These are phyloP conservation scores for Phocoena sinus DNA, from an alignment of 2,113 vertebrate species.

Conservation along the genomic window DNA sequence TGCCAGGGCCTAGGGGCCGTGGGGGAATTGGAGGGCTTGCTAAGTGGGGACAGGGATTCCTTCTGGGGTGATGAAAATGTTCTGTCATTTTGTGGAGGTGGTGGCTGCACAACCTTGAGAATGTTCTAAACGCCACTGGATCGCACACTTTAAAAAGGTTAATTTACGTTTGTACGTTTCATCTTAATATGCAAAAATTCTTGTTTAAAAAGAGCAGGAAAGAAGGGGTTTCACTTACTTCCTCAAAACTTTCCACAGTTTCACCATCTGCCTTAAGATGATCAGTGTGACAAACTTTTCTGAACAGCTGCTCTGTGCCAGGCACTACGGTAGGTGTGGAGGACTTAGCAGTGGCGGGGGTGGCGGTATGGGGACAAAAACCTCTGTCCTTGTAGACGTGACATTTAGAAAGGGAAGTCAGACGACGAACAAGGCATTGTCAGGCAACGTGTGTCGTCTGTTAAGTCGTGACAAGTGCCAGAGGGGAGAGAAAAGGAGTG, in stretches of 20 bases:
- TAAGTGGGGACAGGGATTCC: neutral
- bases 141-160: neutral
- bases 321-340: neutral
- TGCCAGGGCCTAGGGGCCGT: rapidly evolving
- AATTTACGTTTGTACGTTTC: neutral
- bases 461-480: neutral
- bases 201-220: neutral
- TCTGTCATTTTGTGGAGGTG: neutral
- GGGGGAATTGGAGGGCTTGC: too few species aligned
- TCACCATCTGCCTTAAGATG: neutral
- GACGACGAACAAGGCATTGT: neutral
- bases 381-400: neutral
- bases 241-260: neutral
- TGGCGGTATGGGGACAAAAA: neutral
- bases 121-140: neutral
- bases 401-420: neutral
- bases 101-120: too few species aligned
- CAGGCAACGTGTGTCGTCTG: neutral
- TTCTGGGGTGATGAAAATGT: neutral
- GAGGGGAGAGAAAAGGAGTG: neutral
- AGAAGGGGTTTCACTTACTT: neutral
- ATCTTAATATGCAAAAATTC: neutral
- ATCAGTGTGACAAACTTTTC: neutral
- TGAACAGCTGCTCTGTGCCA: neutral
- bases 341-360: neutral